These are phyloP conservation scores for Lepidocyrtoides sp. DNA, from an alignment of 2,888 invertebrate species.

Conservation along the genomic window DNA sequence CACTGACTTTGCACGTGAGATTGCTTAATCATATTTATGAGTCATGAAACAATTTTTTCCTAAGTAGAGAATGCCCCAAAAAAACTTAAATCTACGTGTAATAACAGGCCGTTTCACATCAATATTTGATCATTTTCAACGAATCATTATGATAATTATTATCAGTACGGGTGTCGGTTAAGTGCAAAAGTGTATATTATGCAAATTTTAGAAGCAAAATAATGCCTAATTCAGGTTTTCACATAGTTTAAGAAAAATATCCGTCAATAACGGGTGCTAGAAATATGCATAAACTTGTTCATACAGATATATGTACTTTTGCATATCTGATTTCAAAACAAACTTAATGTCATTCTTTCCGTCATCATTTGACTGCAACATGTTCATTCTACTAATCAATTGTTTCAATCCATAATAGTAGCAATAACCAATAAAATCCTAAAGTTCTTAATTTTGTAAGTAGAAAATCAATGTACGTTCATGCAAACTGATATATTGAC, in stretches of 20 bases:
- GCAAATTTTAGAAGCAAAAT: slow-evolving; percentile 62
- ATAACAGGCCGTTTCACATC: slow-evolving; percentile 34
- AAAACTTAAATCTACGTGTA: not conserved
- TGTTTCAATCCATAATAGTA: no score
- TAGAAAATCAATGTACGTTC: no score
- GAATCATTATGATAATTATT: slow-evolving; percentile 73
- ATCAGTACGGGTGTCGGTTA: slow-evolving; percentile 60
- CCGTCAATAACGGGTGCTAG: no score
- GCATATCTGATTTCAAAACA: no score
- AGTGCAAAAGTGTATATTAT: slow-evolving; percentile 76
- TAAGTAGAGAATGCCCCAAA: not conserved
- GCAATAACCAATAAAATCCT: no score
- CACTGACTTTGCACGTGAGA: not conserved
- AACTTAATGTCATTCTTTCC: no score
- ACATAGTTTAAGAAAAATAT: not conserved
- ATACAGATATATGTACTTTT: no score
- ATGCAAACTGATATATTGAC: no score
- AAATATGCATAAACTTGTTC: no score
- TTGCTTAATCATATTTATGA: not conserved
- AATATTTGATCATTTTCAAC: slow-evolving; percentile 61
- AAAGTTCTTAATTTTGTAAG: no score
- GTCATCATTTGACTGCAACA: no score
- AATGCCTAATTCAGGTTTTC: not conserved
- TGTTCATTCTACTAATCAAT: no score
- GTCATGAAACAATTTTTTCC: not conserved